Evolutionary conservation across 2,888 invertebrate genomes (phyloP).

Genomic region (Branchinecta sandiegonensis): DNA sequence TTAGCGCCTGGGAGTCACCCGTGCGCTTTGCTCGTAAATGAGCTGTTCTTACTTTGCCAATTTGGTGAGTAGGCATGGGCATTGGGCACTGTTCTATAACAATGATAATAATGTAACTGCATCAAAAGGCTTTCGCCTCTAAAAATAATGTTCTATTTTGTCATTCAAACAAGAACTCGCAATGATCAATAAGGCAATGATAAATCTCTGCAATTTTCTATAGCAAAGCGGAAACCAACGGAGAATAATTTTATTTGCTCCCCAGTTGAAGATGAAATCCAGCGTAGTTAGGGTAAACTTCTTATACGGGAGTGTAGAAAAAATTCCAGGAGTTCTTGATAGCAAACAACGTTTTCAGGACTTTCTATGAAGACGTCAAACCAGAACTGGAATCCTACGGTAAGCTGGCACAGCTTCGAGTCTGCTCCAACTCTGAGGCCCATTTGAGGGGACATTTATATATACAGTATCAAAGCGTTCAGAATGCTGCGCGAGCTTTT

Average conservation of each 20-base stretch:
- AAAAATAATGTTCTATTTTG: too few species aligned
- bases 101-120: too few species aligned
- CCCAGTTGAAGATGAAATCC: slow-evolving; percentile 14
- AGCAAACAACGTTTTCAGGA: slow-evolving; percentile 35
- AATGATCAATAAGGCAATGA: too few species aligned
- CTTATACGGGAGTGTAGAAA: slow-evolving; percentile 14
- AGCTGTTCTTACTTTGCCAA: too few species aligned
- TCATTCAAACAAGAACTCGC: too few species aligned
- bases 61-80: too few species aligned
- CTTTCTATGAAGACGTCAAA: slow-evolving; percentile 70
- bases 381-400: slow-evolving; percentile 54
- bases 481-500: slow-evolving; percentile 57
- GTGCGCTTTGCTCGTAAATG: too few species aligned
- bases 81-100: too few species aligned
- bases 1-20: too few species aligned
- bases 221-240: too few species aligned
- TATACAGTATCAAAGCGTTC: slow-evolving; percentile 52
- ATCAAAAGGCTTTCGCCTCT: too few species aligned
- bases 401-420: slow-evolving; percentile 42
- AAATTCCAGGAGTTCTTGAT: slow-evolving; percentile 23
- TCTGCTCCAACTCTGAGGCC: slow-evolving; percentile 66
- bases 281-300: not conserved
- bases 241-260: not conserved
- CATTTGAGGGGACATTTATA: slow-evolving; percentile 85
- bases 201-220: too few species aligned